Base-by-base conservation (phyloP, 2,113 vertebrate species). In the Paramisgurnus dabryanus region DNA sequence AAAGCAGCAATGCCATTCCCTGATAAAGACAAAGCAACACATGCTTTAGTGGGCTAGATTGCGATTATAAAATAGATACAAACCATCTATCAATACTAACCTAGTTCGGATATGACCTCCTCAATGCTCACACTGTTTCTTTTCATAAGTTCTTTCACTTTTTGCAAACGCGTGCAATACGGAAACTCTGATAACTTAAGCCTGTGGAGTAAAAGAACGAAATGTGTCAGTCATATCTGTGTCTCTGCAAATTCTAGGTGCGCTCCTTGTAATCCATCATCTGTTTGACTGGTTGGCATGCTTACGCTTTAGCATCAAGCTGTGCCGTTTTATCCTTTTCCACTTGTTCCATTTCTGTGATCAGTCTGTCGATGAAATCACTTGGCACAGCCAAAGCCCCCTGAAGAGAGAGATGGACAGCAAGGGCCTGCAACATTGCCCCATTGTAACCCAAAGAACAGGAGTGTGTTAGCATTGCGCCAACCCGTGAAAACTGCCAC, bases 361-460 rank as follows among this genome's bases (percentile, higher is more conserved):
- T 95, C 40, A 99, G 95, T 79, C 90, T 93, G 87, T 92, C 89
- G 41, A 99, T 93, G 88, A 98, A 99, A 76, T 94, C 92, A 63
- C 91, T 93, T 58, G 94, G 94, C 22, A 86, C 45, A 7, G 87
- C 86, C 12, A 95, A 88, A 0, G 94, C 93, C 4, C 95, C 97
- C 86, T 95, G 95, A 79, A 99, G 89, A 0, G 98, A 95, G 3
- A 96, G 92, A 82, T 98, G 95, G 86, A 99, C 96, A 0, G 98
- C 98, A 83, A 99, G 85, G 0, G 97, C 96, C 90, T 99, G 96
- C 84, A 99, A 92, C 73, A 97, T 90, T 40, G 97, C 97, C 0
- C 98, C 98, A 0, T 99, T 99, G 82, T 99, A 99, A 57, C 98
- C 98, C 90, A 99, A 88, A 70, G 97, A 98, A 87, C 96, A 98